Evolutionary conservation across 2,888 invertebrate species (phyloP).

Genomic region (Scaptomyza flava): DNA sequence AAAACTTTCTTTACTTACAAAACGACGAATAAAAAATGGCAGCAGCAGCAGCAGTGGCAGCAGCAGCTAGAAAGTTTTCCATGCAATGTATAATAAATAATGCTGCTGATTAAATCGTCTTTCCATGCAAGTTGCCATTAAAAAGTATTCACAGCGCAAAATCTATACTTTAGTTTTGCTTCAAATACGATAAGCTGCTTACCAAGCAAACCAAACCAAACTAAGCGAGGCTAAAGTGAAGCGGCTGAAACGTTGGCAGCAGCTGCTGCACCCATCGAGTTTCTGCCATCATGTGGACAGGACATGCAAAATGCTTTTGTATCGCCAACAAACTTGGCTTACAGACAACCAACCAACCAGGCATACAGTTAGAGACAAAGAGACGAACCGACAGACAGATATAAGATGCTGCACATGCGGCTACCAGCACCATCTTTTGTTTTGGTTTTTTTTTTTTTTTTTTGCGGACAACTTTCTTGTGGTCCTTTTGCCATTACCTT

Average conservation of each 20-base stretch:
- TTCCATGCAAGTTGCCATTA: conserved; percentile 72
- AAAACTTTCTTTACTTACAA: conserved; percentile 39
- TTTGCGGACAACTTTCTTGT: conserved; percentile 21
- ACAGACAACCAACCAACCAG: conserved; percentile 23
- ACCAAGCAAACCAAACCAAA: conserved; percentile 36
- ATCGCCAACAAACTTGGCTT: conserved; percentile 65
- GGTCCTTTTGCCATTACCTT: conserved; percentile 16
- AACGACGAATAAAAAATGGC: conserved; percentile 18
- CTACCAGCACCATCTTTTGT: conserved; percentile 30
- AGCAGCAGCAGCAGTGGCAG: conserved; percentile 32
- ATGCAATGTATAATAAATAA: conserved; percentile 77
- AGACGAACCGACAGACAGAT: conserved; percentile 22
- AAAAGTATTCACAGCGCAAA: conserved; percentile 78
- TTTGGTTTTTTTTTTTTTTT: neutral
- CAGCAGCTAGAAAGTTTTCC: conserved; percentile 60
- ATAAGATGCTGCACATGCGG: conserved; percentile 25
- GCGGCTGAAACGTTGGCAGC: conserved; percentile 56
- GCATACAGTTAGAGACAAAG: conserved; percentile 11
- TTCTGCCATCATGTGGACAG: conserved; percentile 48
- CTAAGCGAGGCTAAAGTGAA: conserved; percentile 36
- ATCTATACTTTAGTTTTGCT: conserved; percentile 75
- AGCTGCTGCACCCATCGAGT: conserved; percentile 41
- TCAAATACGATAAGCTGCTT: conserved; percentile 80
- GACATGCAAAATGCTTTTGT: conserved; percentile 75
- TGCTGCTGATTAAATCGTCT: conserved; percentile 76